Conservation (phyloP, 2,113 vertebrate genomes). For the Hyperopisus bebe region DNA sequence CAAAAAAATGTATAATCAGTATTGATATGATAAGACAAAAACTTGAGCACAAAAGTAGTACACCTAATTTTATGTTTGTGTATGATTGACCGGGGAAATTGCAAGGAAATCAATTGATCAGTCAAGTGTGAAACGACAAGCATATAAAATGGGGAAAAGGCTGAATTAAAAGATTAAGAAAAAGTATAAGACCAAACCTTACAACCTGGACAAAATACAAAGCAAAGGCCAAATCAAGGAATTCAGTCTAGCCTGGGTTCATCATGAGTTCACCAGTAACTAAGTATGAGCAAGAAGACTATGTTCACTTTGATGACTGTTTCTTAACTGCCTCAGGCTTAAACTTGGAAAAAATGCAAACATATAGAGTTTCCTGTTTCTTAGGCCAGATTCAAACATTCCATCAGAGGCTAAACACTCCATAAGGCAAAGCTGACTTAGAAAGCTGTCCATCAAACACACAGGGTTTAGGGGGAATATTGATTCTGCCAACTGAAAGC, state of each 20-base stretch:
- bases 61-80: background rate
- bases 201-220: background rate
- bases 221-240: background rate
- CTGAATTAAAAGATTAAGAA: background rate
- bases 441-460: background rate
- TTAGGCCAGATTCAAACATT: background rate
- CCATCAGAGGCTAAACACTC: background rate
- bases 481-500: background rate
- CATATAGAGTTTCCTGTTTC: background rate
- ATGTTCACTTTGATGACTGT: background rate
- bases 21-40: background rate
- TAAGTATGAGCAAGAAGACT: background rate
- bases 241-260: background rate
- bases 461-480: background rate
- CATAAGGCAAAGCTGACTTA: conserved; percentile 7
- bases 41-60: background rate
- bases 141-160: background rate
- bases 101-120: background rate
- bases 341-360: background rate
- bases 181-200: background rate
- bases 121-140: background rate
- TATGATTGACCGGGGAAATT: background rate
- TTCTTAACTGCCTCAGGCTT: conserved; percentile 5
- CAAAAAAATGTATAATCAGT: background rate
- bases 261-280: background rate